Evolutionary conservation across 2,113 vertebrate species (phyloP).

Genomic region (Mustelus asterias): DNA sequence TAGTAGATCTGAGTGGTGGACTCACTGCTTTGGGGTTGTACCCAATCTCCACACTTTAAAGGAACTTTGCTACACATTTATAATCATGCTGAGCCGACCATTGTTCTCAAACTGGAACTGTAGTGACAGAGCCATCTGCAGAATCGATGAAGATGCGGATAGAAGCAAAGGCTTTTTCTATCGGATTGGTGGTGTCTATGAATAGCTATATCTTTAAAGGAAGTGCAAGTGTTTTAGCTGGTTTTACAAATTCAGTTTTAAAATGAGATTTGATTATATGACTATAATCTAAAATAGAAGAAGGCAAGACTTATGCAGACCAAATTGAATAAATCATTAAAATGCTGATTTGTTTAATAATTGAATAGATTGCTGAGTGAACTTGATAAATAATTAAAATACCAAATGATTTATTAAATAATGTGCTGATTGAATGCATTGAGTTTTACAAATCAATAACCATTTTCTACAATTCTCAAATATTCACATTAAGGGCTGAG

Average conservation of each 20-base stretch:
- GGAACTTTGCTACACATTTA: background rate
- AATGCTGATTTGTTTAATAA: background rate
- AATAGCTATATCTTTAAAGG: background rate
- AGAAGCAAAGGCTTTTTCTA: background rate
- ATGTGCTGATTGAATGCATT: background rate
- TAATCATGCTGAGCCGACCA: background rate
- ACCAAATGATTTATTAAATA: background rate
- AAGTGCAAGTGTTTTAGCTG: background rate
- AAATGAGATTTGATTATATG: background rate
- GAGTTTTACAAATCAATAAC: background rate
- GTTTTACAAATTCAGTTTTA: background rate
- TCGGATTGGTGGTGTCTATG: background rate
- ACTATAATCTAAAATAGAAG: background rate
- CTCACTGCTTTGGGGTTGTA: background rate
- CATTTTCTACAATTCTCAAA: background rate
- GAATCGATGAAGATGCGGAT: background rate
- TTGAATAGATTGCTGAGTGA: background rate
- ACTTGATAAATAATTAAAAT: background rate
- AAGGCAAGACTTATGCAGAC: background rate
- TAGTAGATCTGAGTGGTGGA: background rate
- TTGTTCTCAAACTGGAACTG: background rate
- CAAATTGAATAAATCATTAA: background rate
- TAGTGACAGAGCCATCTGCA: background rate
- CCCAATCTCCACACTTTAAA: background rate
- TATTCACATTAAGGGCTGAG: background rate